Conservation (phyloP, 2,113 vertebrate genomes). For the Oreotrochilus melanogaster region DNA sequence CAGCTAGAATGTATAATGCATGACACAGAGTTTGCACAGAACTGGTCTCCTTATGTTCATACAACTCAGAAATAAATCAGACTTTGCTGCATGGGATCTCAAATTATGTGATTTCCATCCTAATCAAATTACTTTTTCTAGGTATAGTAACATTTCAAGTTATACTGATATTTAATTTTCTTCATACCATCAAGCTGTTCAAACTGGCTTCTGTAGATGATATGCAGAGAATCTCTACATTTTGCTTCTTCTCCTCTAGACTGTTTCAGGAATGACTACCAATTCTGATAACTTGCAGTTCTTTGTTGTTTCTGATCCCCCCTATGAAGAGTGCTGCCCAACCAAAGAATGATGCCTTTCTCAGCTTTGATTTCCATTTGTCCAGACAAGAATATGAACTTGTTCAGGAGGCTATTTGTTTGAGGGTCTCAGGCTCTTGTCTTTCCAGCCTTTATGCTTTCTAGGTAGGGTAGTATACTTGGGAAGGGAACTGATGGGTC, state of each 20-base stretch:
- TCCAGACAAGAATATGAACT: background rate
- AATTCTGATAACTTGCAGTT: background rate
- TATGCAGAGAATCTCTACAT: background rate
- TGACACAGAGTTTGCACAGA: rapidly evolving
- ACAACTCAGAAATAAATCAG: background rate
- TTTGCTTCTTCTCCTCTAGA: background rate
- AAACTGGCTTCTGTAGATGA: background rate
- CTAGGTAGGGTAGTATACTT: background rate
- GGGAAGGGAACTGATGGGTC: background rate
- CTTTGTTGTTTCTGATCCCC: background rate
- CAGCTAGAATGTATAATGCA: rapidly evolving
- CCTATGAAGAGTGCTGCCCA: no score
- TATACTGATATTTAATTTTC: background rate
- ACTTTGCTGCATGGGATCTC: background rate
- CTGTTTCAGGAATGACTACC: background rate
- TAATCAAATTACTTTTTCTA: background rate
- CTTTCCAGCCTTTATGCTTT: background rate
- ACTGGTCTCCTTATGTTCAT: background rate
- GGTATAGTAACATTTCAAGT: background rate
- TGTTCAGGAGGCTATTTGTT: background rate
- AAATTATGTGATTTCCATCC: background rate
- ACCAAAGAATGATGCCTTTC: no score
- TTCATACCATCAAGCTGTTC: background rate
- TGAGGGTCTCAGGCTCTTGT: background rate
- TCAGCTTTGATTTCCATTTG: background rate